phyloP scores from a whole-genome alignment of 1,140 invertebrate genomes.

The Drosophila pseudoananassae region DNA sequence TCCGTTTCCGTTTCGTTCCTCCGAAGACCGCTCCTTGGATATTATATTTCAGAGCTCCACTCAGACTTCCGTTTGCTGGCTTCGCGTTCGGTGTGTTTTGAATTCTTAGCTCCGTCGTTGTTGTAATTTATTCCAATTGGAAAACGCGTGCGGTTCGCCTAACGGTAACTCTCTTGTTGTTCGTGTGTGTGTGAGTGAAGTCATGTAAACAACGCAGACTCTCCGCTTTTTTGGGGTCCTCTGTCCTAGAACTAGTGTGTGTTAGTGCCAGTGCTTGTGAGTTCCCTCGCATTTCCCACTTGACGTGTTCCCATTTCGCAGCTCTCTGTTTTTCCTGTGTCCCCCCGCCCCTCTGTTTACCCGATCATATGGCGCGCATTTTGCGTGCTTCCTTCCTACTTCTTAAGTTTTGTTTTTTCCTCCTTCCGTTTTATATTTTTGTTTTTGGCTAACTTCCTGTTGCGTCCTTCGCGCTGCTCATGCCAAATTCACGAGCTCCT shows the following conservation, averaged over 20 bases:
- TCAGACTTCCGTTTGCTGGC: conserved; percentile 73
- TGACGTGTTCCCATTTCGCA: conserved; percentile 75
- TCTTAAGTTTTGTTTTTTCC: conserved; percentile 16
- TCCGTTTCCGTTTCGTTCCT: conserved; percentile 48
- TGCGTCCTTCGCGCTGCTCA: conserved; percentile 58
- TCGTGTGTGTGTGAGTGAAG: conserved; percentile 13
- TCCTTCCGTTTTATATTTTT: conserved; percentile 1
- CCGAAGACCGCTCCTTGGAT: conserved; percentile 49
- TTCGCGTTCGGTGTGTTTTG: conserved; percentile 67
- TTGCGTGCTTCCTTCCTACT: conserved; percentile 62
- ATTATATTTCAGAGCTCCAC: conserved; percentile 44
- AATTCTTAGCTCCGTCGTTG: conserved; percentile 23
- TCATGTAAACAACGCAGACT: conserved; percentile 65
- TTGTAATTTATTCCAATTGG: conserved; percentile 51
- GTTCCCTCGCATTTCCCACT: conserved; percentile 67
- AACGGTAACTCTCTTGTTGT: conserved; percentile 27
- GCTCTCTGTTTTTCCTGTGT: conserved; percentile 41
- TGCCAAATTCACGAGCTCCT: conserved; percentile 72
- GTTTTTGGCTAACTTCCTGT: conserved; percentile 59
- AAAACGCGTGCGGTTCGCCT: conserved; percentile 22
- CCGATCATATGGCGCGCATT: conserved; percentile 79
- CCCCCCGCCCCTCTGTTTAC: conserved; percentile 49
- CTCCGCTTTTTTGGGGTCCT: conserved; percentile 32
- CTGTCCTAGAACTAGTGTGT: neutral
- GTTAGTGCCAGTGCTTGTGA: conserved; percentile 13